A percentile compares a stretch with the other conserved stretches of the same genome.
These are phyloP conservation scores for Charaxes varanes DNA, from an alignment of 1,140 invertebrate genomes.

Conservation along the genomic window DNA sequence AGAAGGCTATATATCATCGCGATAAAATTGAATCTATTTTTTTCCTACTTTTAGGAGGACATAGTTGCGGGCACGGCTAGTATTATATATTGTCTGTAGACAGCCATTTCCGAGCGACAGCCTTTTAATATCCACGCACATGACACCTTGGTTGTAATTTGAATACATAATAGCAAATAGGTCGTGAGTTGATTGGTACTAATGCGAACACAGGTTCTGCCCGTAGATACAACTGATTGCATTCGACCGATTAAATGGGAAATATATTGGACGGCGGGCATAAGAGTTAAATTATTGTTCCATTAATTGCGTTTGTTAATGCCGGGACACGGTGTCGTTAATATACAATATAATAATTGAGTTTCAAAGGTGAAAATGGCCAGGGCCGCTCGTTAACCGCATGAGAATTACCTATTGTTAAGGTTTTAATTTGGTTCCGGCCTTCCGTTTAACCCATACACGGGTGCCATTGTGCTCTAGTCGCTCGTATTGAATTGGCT, in stretches of 20 bases:
- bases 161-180: too few species aligned
- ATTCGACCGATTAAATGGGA: slow-evolving; percentile 18
- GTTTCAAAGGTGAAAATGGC: slow-evolving; percentile 56
- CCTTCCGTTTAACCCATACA: slow-evolving; percentile 19
- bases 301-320: slow-evolving; percentile 29
- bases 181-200: background rate
- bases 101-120: too few species aligned
- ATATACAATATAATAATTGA: slow-evolving; percentile 60
- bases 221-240: slow-evolving; percentile 1
- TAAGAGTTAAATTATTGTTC: slow-evolving; percentile 29
- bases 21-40: too few species aligned
- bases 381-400: slow-evolving; percentile 54
- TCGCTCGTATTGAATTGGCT: slow-evolving; percentile 9
- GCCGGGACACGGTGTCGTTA: slow-evolving; percentile 28
- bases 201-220: background rate
- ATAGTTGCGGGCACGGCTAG: too few species aligned
- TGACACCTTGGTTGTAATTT: too few species aligned
- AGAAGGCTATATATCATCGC: too few species aligned
- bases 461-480: slow-evolving; percentile 5
- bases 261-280: slow-evolving; percentile 13
- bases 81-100: too few species aligned
- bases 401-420: slow-evolving; percentile 66
- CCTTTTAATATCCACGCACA: too few species aligned
- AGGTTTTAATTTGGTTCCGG: slow-evolving; percentile 67
- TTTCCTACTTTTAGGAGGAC: too few species aligned